Evolutionary conservation across 2,113 vertebrate genomes (phyloP).

Genomic region (Cottus gobio): DNA sequence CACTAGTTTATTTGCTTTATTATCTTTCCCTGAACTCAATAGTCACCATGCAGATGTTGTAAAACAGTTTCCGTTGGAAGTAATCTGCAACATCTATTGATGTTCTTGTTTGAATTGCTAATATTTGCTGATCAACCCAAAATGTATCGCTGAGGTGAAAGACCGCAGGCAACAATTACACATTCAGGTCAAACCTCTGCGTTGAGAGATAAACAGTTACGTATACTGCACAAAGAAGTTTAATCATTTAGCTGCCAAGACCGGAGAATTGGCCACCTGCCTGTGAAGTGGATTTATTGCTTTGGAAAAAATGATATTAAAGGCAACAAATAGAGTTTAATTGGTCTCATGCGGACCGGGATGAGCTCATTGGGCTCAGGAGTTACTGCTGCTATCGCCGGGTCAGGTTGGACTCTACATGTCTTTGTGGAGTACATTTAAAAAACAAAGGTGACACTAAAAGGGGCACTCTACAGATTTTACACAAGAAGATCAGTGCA

Average conservation of each 20-base stretch:
- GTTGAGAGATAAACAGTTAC: background rate
- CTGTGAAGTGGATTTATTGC: slow-evolving; percentile 12
- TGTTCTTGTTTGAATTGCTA: background rate
- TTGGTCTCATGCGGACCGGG: slow-evolving; percentile 4
- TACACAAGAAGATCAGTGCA: background rate
- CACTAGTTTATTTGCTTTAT: background rate
- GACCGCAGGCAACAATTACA: background rate
- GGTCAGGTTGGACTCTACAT: background rate
- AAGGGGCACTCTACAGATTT: background rate
- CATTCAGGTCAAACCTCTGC: background rate
- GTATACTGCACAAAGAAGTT: background rate
- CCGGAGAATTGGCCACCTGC: background rate
- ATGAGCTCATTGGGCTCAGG: slow-evolving; percentile 27
- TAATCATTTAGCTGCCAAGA: background rate
- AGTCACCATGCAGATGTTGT: background rate
- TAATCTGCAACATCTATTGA: background rate
- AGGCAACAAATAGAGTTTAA: slow-evolving; percentile 7
- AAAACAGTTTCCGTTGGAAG: background rate
- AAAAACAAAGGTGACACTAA: background rate
- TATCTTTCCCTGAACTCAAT: background rate
- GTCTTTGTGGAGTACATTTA: background rate
- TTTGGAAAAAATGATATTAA: slow-evolving; percentile 9
- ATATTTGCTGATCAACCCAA: background rate
- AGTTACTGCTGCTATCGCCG: background rate
- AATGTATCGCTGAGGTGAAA: background rate